Evolutionary conservation across 1,140 invertebrate genomes (phyloP).

Genomic region (Drosophila bifasciata): DNA sequence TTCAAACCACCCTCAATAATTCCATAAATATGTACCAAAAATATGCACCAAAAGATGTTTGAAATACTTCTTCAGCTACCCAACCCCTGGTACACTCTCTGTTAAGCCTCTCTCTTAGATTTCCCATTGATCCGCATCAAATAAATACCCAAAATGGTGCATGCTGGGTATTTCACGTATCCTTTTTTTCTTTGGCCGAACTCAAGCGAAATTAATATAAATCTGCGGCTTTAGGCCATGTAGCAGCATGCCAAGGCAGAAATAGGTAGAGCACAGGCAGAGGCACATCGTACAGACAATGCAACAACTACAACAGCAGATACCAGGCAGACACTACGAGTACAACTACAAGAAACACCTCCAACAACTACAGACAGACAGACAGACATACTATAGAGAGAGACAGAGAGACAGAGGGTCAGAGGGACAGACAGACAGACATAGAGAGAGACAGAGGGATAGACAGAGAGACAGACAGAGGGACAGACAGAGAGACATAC

Average conservation of each 20-base stretch:
- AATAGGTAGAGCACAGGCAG: constrained; percentile 7
- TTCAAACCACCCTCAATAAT: too few species aligned
- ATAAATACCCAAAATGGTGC: not conserved
- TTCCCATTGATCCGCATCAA: too few species aligned
- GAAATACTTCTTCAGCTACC: too few species aligned
- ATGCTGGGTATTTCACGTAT: not conserved
- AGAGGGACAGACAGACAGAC: constrained; percentile 9
- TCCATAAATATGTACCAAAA: too few species aligned
- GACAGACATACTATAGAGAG: too few species aligned
- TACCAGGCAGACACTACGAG: constrained; percentile 6
- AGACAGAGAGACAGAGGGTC: not conserved
- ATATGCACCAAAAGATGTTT: too few species aligned
- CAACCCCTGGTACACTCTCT: too few species aligned
- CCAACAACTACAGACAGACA: constrained; percentile 30
- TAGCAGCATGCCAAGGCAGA: not conserved
- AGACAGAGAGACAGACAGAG: too few species aligned
- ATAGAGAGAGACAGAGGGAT: constrained; percentile 4
- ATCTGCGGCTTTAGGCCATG: constrained; percentile 1
- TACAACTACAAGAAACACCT: constrained; percentile 32
- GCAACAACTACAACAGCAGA: constrained; percentile 1
- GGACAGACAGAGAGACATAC: constrained; percentile 8
- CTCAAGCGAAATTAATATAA: not conserved
- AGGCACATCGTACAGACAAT: too few species aligned
- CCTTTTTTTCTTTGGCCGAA: not conserved
- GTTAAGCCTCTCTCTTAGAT: too few species aligned